A percentile compares a stretch with the other conserved stretches of the same genome.
phyloP scores from a whole-genome alignment of 1,140 invertebrate genomes.

The Diorhabda carinulata region DNA sequence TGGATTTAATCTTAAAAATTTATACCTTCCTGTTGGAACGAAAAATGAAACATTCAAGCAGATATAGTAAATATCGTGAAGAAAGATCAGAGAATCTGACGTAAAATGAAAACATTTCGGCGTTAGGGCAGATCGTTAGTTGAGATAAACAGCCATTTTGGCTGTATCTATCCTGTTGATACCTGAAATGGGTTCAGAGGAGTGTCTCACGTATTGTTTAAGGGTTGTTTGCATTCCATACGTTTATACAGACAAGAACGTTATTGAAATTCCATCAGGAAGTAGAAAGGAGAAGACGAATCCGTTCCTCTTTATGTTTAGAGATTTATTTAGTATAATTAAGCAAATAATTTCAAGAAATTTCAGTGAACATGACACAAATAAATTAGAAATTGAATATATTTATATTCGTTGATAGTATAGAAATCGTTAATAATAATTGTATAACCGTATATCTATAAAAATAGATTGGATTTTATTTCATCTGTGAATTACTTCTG shows the following conservation, averaged over 20 bases:
- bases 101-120: slow-evolving; percentile 19
- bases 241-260: slow-evolving; percentile 1
- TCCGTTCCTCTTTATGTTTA: neutral
- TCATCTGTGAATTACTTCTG: no score
- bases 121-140: slow-evolving; percentile 16
- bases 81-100: slow-evolving; percentile 10
- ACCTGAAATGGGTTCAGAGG: slow-evolving; percentile 12
- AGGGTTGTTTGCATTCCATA: slow-evolving; percentile 18
- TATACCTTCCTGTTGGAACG: slow-evolving; percentile 1
- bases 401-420: no score
- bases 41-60: slow-evolving; percentile 13
- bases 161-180: slow-evolving; percentile 13
- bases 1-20: slow-evolving; percentile 8
- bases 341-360: no score
- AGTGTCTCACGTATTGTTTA: slow-evolving; percentile 13
- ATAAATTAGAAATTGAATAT: no score
- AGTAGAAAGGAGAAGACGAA: neutral
- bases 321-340: no score
- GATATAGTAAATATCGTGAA: slow-evolving; percentile 8
- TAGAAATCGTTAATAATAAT: no score
- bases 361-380: no score
- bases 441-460: no score
- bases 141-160: slow-evolving; percentile 5
- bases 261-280: neutral
- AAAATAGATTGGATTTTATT: no score